Evolutionary conservation across 2,113 vertebrate genomes (phyloP).

Genomic region (Eubucco bourcierii): DNA sequence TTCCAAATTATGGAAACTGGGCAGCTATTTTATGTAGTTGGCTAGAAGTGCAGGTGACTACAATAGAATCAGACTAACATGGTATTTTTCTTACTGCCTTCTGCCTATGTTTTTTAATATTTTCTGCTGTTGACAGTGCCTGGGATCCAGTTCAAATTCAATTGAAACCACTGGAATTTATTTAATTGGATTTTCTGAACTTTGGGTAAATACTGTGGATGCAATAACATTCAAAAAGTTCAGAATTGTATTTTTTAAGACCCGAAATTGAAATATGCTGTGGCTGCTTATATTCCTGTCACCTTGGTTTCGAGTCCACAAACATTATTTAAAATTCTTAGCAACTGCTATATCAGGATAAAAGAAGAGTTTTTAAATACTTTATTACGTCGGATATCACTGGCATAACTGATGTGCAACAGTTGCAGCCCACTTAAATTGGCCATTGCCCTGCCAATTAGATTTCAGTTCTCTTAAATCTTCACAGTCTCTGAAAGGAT

Average conservation of each 20-base stretch:
- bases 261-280: neutral
- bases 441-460: neutral
- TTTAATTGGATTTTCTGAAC: neutral
- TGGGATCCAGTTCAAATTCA: neutral
- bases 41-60: neutral
- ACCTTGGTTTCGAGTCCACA: neutral
- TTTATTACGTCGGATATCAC: neutral
- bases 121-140: neutral
- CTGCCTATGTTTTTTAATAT: neutral
- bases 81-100: neutral
- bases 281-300: neutral
- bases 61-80: neutral
- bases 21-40: neutral
- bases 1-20: neutral
- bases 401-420: neutral
- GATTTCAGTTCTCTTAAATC: neutral
- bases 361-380: neutral
- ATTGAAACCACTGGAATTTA: neutral
- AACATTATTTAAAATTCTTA: neutral
- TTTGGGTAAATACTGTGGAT: neutral
- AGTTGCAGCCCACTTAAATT: neutral
- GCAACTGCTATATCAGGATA: neutral
- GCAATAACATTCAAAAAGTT: neutral
- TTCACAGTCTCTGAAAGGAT: neutral
- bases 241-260: neutral